Conservation (phyloP, 2,113 vertebrate species). For the Pimephales promelas region DNA sequence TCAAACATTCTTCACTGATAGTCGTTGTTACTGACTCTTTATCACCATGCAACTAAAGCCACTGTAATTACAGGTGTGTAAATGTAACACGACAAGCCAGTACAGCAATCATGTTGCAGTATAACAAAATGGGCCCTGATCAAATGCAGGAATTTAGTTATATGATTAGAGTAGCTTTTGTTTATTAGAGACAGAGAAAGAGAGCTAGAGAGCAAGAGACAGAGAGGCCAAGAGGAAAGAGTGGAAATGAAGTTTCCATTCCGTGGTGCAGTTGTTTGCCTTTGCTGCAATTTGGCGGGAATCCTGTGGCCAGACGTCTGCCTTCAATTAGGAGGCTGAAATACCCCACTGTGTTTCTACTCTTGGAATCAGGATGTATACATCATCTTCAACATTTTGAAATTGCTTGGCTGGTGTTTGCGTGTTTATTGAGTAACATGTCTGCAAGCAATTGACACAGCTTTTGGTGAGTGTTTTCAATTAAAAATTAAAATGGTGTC, state of each 20-base stretch:
- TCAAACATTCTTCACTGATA: conserved; percentile 8
- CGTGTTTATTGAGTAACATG: conserved; percentile 62
- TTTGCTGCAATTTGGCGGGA: conserved; percentile 55
- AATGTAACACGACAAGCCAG: neutral
- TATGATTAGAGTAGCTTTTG: conserved; percentile 41
- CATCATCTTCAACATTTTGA: conserved; percentile 58
- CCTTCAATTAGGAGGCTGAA: conserved; percentile 65
- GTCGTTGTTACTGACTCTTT: neutral
- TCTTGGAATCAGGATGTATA: conserved; percentile 63
- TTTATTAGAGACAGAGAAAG: conserved; percentile 43
- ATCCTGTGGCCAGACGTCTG: conserved; percentile 59
- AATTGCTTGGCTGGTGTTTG: conserved; percentile 52
- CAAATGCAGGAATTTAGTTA: conserved; percentile 32
- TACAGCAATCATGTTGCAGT: conserved; percentile 18
- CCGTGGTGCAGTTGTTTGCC: conserved; percentile 54
- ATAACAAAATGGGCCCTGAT: conserved; percentile 17
- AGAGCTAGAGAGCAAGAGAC: neutral
- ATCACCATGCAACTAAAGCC: conserved; percentile 7
- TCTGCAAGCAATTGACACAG: conserved; percentile 51
- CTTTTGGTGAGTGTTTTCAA: conserved; percentile 44
- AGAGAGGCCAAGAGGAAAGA: neutral
- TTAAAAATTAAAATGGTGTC: conserved; percentile 14
- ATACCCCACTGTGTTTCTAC: conserved; percentile 63
- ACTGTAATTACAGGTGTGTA: conserved; percentile 28
- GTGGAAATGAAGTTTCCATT: conserved; percentile 64